Evolutionary conservation across 1,140 invertebrate genomes (phyloP).

Genomic region (Papilio helenus): DNA sequence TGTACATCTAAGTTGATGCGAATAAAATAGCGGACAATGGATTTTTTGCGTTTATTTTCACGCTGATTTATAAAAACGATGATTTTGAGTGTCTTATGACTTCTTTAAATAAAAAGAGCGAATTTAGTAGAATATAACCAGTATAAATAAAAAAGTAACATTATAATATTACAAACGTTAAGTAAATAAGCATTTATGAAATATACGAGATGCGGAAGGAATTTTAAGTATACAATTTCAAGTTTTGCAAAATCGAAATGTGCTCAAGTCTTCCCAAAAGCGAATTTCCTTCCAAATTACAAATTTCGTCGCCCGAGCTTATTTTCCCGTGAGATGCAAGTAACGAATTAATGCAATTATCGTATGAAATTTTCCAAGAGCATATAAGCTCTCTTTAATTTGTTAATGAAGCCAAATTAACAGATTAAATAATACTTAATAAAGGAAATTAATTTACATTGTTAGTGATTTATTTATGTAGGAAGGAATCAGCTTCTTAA

Average conservation of each 20-base stretch:
- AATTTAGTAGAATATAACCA: too few relatives aligned
- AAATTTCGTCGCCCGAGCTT: not conserved
- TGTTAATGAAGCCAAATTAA: conserved; percentile 16
- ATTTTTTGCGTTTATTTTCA: conserved; percentile 17
- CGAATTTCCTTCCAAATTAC: conserved; percentile 1
- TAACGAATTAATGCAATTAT: conserved; percentile 25
- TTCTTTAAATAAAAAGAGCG: too few relatives aligned
- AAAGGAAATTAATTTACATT: not conserved
- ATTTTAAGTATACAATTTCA: not conserved
- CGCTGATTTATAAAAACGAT: not conserved
- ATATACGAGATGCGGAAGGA: not conserved
- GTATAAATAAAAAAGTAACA: too few relatives aligned
- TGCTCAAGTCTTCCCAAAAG: not conserved
- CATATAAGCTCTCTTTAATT: not conserved
- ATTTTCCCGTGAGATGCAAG: conserved; percentile 15
- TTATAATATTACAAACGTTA: too few relatives aligned
- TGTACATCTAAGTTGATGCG: conserved; percentile 4
- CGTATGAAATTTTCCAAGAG: conserved; percentile 18
- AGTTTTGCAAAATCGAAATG: not conserved
- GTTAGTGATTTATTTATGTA: not conserved
- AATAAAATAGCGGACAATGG: not conserved
- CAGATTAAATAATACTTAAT: conserved; percentile 1
- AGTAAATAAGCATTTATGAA: too few relatives aligned
- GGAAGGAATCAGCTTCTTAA: not conserved
- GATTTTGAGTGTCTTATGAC: too few relatives aligned